Percentiles rank a stretch among this genome's conserved stretches.
Evolutionary conservation across 2,113 vertebrate genomes (phyloP).

Genomic region (Rhea americana): DNA sequence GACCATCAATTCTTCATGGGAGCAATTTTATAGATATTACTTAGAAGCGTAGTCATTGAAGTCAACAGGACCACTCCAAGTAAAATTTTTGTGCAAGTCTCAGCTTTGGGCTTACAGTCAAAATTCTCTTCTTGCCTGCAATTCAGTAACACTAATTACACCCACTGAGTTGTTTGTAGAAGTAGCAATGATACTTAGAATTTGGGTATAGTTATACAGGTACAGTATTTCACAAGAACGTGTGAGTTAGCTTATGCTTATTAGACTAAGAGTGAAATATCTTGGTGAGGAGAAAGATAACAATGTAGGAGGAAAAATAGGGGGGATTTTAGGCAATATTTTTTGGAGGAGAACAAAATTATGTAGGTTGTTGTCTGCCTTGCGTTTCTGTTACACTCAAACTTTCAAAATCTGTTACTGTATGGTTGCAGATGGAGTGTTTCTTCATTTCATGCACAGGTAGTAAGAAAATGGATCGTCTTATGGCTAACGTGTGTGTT

Average conservation of each 20-base stretch:
- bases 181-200: not conserved
- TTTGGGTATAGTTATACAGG: not conserved
- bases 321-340: not conserved
- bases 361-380: not conserved
- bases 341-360: not conserved
- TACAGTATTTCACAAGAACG: not conserved
- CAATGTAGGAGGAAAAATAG: not conserved
- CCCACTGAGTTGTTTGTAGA: not conserved
- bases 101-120: not conserved
- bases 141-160: not conserved
- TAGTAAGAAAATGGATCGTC: not conserved
- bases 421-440: not conserved
- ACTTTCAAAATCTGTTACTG: not conserved
- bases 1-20: not conserved
- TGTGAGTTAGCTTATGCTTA: not conserved
- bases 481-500: accelerated
- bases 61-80: not conserved
- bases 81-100: not conserved
- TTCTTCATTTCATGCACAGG: not conserved
- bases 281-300: not conserved
- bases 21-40: not conserved
- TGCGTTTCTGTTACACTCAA: not conserved
- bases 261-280: not conserved
- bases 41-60: not conserved
- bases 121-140: not conserved